These are phyloP conservation scores for Chiloscyllium punctatum DNA, from an alignment of 2,797 vertebrate genomes.

Conservation along the genomic window DNA sequence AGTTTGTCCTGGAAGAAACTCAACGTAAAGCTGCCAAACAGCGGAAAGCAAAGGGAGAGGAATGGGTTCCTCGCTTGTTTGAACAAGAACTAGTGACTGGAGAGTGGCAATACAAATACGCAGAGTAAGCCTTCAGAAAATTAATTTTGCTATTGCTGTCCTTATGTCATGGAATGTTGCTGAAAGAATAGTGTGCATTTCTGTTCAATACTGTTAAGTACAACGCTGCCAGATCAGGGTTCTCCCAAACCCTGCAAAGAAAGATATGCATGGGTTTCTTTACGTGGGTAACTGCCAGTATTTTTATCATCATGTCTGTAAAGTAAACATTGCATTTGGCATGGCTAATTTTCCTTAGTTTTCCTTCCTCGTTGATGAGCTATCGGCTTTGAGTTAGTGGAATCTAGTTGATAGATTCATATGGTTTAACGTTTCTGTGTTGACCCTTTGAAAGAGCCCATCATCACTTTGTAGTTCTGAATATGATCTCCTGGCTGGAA, in stretches of 20 bases:
- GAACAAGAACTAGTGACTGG: conserved; percentile 81
- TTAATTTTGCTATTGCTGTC: background rate
- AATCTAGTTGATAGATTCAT: background rate
- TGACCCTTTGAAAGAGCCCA: background rate
- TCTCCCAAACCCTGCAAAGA: background rate
- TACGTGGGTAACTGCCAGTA: background rate
- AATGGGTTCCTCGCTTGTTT: conserved; percentile 82
- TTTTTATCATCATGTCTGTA: background rate
- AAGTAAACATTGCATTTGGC: background rate
- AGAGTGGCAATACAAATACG: conserved; percentile 94
- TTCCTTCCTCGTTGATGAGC: background rate
- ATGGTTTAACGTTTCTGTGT: background rate
- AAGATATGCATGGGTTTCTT: background rate
- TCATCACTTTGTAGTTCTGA: background rate
- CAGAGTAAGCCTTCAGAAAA: conserved; percentile 72
- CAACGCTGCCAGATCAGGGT: background rate
- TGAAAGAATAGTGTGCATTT: background rate
- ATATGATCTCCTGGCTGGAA: too few species aligned
- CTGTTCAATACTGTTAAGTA: background rate
- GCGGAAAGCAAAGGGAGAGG: conserved; percentile 81
- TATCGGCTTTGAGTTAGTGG: background rate
- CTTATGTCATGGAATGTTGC: background rate
- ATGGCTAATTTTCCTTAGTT: background rate
- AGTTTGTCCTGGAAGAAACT: conserved; percentile 86
- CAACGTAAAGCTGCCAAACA: conserved; percentile 85